These are phyloP conservation scores for Listrodromus nycthemerus DNA, from an alignment of 2,888 invertebrate species.

Conservation along the genomic window DNA sequence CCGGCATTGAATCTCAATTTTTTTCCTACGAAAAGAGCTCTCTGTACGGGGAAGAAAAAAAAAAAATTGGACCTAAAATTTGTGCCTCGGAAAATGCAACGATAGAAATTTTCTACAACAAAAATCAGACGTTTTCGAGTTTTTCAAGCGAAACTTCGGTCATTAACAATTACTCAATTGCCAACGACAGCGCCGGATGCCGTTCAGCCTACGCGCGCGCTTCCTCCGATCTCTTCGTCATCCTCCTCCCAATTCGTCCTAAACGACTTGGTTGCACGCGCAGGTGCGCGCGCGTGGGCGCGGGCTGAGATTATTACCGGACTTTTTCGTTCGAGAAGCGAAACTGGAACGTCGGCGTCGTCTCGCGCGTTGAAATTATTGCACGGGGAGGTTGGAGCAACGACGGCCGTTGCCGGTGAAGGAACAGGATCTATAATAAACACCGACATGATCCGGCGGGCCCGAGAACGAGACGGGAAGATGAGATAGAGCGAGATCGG, in stretches of 20 bases:
- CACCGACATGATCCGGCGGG: conserved; percentile 16
- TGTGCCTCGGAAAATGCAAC: no score
- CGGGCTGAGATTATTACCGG: conserved; percentile 7
- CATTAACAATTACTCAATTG: conserved; percentile 22
- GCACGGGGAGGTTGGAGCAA: conserved; percentile 17
- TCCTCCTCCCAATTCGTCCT: not conserved
- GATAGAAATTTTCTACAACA: not conserved
- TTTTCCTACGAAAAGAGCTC: no score
- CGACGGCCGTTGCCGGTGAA: not conserved
- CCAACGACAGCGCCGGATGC: not conserved
- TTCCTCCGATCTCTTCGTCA: not conserved
- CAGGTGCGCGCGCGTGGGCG: conserved; percentile 33
- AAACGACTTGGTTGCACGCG: conserved; percentile 18
- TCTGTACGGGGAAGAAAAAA: no score
- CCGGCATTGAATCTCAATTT: no score
- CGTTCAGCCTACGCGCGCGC: not conserved
- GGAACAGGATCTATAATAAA: not conserved
- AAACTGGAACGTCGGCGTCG: conserved; percentile 36
- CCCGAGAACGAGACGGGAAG: not conserved
- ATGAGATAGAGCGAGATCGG: conserved; percentile 44
- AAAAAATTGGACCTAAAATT: no score
- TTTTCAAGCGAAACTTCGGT: not conserved
- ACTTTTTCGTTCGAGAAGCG: conserved; percentile 24
- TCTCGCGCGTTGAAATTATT: conserved; percentile 51
- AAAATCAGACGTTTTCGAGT: no score